Evolutionary conservation across 2,113 vertebrate species (phyloP), one percentile per base, ranked within the genome.

Genomic region (Zosterops pallidus): DNA sequence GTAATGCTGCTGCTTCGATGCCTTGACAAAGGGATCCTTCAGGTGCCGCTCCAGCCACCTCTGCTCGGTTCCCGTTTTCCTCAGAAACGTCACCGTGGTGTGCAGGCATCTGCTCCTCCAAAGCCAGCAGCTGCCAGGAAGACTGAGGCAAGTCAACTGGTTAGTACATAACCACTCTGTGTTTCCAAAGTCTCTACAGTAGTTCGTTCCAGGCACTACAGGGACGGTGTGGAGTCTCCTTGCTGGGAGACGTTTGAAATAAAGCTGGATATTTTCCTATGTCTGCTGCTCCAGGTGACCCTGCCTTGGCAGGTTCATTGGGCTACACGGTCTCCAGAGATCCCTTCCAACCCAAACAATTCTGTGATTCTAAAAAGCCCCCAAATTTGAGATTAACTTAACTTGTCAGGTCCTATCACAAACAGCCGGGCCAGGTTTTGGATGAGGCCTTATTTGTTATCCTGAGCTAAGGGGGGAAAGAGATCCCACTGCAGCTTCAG

Each of bases 1-100:
- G 64, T 98, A 99, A 92, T 97, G 97, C 37, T 98, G 97, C 6
- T 13, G 60, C 52, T 98, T 98, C 0, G 98, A 95, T 0, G 98
- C 98, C 97, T 98, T 99, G 49, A 99, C 99, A 35, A 98, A 99
- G 5, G 99, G 99, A 90, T 99, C 99, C 62, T 37, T 98, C 29
- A 97, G 64, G 37, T 99, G 99, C 22, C 99, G 96, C 28, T 50
- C 57, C 44, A 99, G 16, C 99, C 99, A 99, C 26, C 91, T 90
- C 59, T 99, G 98, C 83, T 98, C 98, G 0, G 98, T 41, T 0
- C 97, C 91, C 0, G 92, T 98, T 88, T 96, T 98, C 25, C 95
- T 92, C 93, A 83, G 57, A 9, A 41, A 18, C 25, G 67, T n/a
- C 2, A 4, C 46, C 0, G 98, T 90, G 6, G 86, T 95, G 95